phyloP scores from a whole-genome alignment of 2,888 invertebrate genomes.

The Nipponacmea schrenckii region DNA sequence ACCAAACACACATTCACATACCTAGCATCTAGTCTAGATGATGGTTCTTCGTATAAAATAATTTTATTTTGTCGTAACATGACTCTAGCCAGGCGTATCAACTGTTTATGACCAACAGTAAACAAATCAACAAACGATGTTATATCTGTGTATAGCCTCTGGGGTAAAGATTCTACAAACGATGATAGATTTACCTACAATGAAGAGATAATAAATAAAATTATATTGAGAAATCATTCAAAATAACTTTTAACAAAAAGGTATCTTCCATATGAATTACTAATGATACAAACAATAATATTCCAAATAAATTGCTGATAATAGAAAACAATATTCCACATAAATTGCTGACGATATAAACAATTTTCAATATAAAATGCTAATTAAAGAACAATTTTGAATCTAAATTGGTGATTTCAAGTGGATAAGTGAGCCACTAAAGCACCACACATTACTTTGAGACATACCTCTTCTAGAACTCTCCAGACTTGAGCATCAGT shows the following conservation, averaged over 20 bases:
- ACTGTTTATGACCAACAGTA: slow-evolving; percentile 46
- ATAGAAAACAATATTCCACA: too few relatives aligned
- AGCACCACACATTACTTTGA: too few relatives aligned
- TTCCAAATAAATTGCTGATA: too few relatives aligned
- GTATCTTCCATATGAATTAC: too few relatives aligned
- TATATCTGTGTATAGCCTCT: slow-evolving; percentile 47
- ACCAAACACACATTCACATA: slow-evolving; percentile 11
- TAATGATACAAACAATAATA: too few relatives aligned
- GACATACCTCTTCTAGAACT: slow-evolving; percentile 40
- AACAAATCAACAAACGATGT: slow-evolving; percentile 38
- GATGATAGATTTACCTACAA: slow-evolving; percentile 43
- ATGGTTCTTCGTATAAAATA: slow-evolving; percentile 48
- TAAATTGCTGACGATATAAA: too few relatives aligned
- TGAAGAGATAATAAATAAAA: background rate
- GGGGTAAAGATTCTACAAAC: slow-evolving; percentile 41
- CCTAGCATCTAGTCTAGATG: slow-evolving; percentile 41
- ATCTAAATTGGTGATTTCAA: too few relatives aligned
- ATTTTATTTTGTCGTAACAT: slow-evolving; percentile 45
- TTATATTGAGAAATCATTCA: too few relatives aligned
- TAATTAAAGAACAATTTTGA: too few relatives aligned
- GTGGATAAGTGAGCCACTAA: too few relatives aligned
- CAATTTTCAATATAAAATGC: too few relatives aligned
- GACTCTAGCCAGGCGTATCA: slow-evolving; percentile 49
- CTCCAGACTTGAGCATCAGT: slow-evolving; percentile 51
- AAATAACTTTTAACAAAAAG: too few relatives aligned